Base-by-base conservation (phyloP, 1,140 invertebrate species). In the Drusus annulatus region DNA sequence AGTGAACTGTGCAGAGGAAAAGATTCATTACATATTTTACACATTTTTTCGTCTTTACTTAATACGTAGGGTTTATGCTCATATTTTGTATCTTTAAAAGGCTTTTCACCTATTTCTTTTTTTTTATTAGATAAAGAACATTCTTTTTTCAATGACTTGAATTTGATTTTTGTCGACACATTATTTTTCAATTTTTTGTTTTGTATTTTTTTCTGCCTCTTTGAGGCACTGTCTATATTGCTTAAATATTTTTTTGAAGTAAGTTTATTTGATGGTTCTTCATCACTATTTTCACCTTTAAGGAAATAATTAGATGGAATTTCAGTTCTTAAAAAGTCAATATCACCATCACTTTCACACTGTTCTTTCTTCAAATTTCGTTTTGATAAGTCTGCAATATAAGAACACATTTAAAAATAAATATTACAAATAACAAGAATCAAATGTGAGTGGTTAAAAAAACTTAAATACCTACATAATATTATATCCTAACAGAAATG, bases 1-100 rank as follows among this genome's bases (percentile, higher is more conserved):
- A 80, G 51, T 31, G 62, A 13, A 21, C 25, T 76, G 68, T 76
- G 79, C 17, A 54, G 16, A 21, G 62, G 51, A 80, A 82, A 82
- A 21, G 74, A 80, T 82, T 82, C 78, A 74, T 82, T 78, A 28
- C 81, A 82, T 58, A 82, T 80, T 74, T 80, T 74, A 78, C 81
- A 82, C 5, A 75, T 80, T n/a, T 74, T 8, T 74, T 62, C 81
- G 17, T 76, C 52, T 63, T 82, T 80, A 73, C 78, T 75, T 50
- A 82, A 63, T 63, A 77, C 69, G 25, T 52, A 82, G 6, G 51
- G 71, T 31, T 16, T 16, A 45, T 36, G n/a, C n/a, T 73, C 68
- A 16, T 16, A 58, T 21, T 58, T 69, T 58, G 71, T 73, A 60
- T 15, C 60, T 73, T 58, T 79, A 21, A 23, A 13, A 15, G 10